phyloP scores from a whole-genome alignment of 2,113 vertebrate species.

The Columba livia region DNA sequence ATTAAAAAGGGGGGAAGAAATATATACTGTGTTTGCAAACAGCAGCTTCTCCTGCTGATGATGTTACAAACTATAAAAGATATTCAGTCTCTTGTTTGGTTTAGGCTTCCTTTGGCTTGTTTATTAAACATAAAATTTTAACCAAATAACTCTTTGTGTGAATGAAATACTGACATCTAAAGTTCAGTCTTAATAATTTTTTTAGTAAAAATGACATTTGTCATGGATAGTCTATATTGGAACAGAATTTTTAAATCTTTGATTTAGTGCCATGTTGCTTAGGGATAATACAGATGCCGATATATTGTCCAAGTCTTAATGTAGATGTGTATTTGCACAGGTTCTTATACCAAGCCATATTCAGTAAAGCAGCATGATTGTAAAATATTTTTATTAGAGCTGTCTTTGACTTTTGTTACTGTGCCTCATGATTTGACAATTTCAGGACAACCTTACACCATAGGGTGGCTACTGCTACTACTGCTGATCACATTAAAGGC shows the following conservation, averaged over 20 bases:
- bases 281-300: background rate
- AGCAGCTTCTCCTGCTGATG: background rate
- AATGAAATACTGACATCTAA: background rate
- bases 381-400: background rate
- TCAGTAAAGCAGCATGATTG: background rate
- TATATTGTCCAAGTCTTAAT: background rate
- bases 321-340: background rate
- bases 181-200: background rate
- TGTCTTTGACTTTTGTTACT: background rate
- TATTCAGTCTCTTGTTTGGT: background rate
- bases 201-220: background rate
- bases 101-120: background rate
- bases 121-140: background rate
- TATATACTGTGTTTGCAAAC: background rate
- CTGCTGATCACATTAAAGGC: background rate
- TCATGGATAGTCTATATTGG: background rate
- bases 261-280: background rate
- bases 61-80: background rate
- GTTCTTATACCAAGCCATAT: rapidly evolving
- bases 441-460: background rate
- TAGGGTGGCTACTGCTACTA: background rate
- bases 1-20: background rate
- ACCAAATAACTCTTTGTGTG: background rate
- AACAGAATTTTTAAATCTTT: background rate
- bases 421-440: background rate